phyloP scores from a whole-genome alignment of 2,113 vertebrate genomes.

The Odocoileus hemionus region DNA sequence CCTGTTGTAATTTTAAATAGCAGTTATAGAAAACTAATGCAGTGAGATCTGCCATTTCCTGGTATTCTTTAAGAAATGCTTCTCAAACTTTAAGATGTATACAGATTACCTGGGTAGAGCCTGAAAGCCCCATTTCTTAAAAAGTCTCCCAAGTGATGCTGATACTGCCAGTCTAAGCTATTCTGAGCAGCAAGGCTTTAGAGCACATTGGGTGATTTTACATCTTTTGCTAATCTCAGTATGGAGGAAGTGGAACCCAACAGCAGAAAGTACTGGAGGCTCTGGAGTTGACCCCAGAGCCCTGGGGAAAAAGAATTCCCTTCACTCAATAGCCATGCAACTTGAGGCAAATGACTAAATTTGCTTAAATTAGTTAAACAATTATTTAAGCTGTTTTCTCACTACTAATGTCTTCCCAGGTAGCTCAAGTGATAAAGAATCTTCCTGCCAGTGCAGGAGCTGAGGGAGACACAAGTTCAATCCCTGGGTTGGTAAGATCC shows the following conservation, averaged over 20 bases:
- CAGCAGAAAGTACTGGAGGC: neutral
- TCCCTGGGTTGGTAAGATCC: neutral
- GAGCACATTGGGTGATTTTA: neutral
- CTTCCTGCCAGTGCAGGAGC: neutral
- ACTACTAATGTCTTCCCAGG: neutral
- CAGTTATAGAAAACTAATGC: neutral
- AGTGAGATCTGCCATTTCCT: neutral
- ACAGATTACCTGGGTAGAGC: neutral
- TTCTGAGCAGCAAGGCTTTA: neutral
- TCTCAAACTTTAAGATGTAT: neutral
- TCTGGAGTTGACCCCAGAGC: neutral
- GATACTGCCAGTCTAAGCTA: neutral
- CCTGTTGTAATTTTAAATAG: neutral
- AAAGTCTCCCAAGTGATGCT: neutral
- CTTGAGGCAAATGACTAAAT: neutral
- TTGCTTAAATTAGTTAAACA: neutral
- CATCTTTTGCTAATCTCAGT: neutral
- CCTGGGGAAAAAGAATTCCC: neutral
- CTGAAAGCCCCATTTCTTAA: neutral
- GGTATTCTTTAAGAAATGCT: neutral
- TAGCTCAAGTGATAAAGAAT: neutral
- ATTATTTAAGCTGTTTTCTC: slow-evolving; percentile 11
- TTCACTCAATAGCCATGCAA: neutral
- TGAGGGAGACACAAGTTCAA: neutral
- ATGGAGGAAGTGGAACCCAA: neutral